These are phyloP conservation scores for Notodonta dromedarius DNA, from an alignment of 2,888 invertebrate species.

Conservation along the genomic window DNA sequence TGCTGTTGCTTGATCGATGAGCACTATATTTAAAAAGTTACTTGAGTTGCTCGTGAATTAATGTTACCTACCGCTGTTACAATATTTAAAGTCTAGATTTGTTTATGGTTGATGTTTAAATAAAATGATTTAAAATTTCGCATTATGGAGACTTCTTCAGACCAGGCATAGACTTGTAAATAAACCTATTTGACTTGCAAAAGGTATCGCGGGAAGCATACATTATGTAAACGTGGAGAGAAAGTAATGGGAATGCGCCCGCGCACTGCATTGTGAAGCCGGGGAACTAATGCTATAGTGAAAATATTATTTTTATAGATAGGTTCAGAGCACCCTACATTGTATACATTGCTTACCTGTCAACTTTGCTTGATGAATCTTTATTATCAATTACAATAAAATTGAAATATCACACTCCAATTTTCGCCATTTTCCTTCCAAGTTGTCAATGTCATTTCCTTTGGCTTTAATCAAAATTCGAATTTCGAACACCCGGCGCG, in stretches of 20 bases:
- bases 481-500: constrained; percentile 9
- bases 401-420: neutral
- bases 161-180: neutral
- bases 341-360: no score
- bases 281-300: neutral
- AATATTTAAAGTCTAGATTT: no score
- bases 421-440: neutral
- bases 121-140: no score
- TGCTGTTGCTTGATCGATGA: neutral
- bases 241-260: constrained; percentile 6
- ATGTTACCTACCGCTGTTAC: no score
- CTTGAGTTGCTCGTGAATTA: neutral
- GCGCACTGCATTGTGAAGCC: constrained; percentile 11
- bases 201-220: neutral
- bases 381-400: no score
- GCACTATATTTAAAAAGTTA: neutral
- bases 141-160: no score
- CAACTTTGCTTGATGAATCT: no score
- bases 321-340: no score
- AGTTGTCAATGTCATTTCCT: neutral
- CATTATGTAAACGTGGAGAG: neutral
- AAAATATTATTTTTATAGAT: neutral
- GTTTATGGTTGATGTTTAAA: no score
- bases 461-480: constrained; percentile 5
- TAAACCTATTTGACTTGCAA: neutral